phyloP scores from a whole-genome alignment of 2,113 vertebrate species.

The Hypomesus transpacificus region DNA sequence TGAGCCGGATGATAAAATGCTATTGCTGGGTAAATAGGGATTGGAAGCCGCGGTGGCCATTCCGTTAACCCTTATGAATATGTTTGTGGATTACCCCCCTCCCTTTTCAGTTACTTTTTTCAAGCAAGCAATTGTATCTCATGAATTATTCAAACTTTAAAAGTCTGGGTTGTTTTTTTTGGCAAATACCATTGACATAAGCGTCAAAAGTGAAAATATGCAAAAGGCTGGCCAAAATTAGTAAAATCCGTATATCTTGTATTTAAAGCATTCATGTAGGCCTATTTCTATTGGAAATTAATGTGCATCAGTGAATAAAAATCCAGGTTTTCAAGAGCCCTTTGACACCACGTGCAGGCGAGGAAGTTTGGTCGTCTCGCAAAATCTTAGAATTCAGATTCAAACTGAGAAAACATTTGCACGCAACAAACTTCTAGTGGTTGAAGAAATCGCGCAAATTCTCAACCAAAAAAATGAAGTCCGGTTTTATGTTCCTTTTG shows the following conservation, averaged over 20 bases:
- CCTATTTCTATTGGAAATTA: constrained; percentile 37
- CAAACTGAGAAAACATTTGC: constrained; percentile 43
- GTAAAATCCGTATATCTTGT: constrained; percentile 56
- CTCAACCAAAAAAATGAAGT: constrained; percentile 59
- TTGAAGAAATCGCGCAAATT: constrained; percentile 51
- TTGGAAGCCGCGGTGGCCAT: constrained; percentile 96
- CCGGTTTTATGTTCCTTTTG: constrained; percentile 62
- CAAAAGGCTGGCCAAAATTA: constrained; percentile 31
- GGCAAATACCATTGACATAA: constrained; percentile 62
- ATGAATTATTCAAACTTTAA: constrained; percentile 80
- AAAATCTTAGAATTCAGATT: constrained; percentile 50
- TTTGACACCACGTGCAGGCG: constrained; percentile 63
- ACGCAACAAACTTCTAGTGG: constrained; percentile 66
- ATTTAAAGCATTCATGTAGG: constrained; percentile 55
- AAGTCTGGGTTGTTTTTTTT: constrained; percentile 63
- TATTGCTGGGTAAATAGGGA: constrained; percentile 88
- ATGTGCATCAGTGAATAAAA: constrained; percentile 37
- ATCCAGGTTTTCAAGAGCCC: constrained; percentile 61
- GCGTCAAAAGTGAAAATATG: constrained; percentile 45
- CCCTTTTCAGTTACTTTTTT: constrained; percentile 71
- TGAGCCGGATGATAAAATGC: constrained; percentile 86
- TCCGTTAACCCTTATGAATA: constrained; percentile 77
- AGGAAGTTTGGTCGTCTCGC: constrained; percentile 48
- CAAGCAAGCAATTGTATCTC: constrained; percentile 72
- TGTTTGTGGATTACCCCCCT: constrained; percentile 67